A percentile compares a stretch with the other conserved stretches of the same genome.
phyloP scores from a whole-genome alignment of 2,888 invertebrate genomes.

The Luperina testacea region DNA sequence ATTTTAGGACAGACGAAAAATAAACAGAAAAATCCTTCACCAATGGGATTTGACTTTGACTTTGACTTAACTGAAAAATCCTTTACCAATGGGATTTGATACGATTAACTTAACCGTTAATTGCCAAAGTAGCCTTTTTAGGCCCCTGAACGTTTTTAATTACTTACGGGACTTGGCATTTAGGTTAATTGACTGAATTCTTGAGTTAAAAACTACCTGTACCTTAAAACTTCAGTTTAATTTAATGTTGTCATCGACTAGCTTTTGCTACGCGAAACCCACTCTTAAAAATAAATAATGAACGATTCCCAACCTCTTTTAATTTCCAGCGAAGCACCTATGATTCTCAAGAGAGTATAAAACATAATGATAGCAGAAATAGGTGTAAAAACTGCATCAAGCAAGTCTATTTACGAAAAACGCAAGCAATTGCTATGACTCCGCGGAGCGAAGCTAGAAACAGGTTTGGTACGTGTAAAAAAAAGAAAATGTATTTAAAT shows the following conservation, averaged over 20 bases:
- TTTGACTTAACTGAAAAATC: too few species aligned
- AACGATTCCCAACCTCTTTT: neutral
- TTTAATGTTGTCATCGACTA: neutral
- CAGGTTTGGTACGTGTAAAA: slow-evolving; percentile 47
- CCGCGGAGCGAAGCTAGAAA: slow-evolving; percentile 18
- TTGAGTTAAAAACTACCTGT: neutral
- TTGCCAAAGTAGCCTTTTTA: too few species aligned
- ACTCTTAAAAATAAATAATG: neutral
- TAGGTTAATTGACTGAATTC: neutral
- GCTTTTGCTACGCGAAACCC: neutral
- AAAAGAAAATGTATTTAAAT: slow-evolving; percentile 46
- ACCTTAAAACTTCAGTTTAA: neutral
- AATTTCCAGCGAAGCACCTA: slow-evolving; percentile 14
- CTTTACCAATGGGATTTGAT: too few species aligned
- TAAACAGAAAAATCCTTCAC: too few species aligned
- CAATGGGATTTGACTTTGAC: too few species aligned
- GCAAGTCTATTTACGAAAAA: slow-evolving; percentile 48
- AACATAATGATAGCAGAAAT: slow-evolving; percentile 31
- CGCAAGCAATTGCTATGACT: slow-evolving; percentile 22
- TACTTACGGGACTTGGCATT: neutral
- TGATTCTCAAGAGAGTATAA: slow-evolving; percentile 16
- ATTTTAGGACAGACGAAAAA: too few species aligned
- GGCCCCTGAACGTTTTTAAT: too few species aligned
- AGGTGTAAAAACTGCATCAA: slow-evolving; percentile 42
- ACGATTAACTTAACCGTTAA: too few species aligned